Evolutionary conservation across 2,797 vertebrate genomes (phyloP), one percentile per base, ranked within the genome.

Genomic region (Nyctibius grandis): DNA sequence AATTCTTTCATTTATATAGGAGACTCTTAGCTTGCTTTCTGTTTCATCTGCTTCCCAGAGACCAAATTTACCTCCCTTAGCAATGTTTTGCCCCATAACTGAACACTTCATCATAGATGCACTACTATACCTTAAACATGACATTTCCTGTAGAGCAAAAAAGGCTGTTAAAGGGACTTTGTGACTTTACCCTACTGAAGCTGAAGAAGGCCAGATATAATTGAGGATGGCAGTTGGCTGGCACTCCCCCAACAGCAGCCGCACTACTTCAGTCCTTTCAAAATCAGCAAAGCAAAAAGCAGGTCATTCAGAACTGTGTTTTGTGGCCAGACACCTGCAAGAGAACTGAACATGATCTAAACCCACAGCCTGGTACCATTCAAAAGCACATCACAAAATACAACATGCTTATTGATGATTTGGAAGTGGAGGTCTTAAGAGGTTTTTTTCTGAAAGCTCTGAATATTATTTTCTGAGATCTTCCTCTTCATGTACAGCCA

Each of bases 251-350:
- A 93, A 85, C 75, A 89, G 68, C 74, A 93, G 64, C 28, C 34
- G 9, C 59, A 57, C 68, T 60, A 72, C 6, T 36, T 79, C 61
- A 83, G 84, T 72, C 84, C 78, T 92, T 93, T 90, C 75, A 94
- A 88, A 89, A 87, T 48, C 85, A 89, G 77, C 64, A 88, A 93
- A 90, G 74, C 88, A 68, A 87, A 88, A 94, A 90, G 85, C 85
- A 95, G 80, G 83, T 82, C 29, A 4, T 68, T 86, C 54, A 70
- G 56, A 85, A 82, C 61, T 69, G 45, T 57, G 60, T 89, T 93
- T 91, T 93, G 67, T 61, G 59, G 61, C 38, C 81, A 89, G 86
- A 63, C 47, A 80, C 50, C 70, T 67, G n/a, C 75, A 91, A 67
- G 40, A 65, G 57, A 68, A 61, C 48, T 40, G 82, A 89, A 64